These are phyloP conservation scores for Plutomurus gul DNA, from an alignment of 1,140 invertebrate species.

Conservation along the genomic window DNA sequence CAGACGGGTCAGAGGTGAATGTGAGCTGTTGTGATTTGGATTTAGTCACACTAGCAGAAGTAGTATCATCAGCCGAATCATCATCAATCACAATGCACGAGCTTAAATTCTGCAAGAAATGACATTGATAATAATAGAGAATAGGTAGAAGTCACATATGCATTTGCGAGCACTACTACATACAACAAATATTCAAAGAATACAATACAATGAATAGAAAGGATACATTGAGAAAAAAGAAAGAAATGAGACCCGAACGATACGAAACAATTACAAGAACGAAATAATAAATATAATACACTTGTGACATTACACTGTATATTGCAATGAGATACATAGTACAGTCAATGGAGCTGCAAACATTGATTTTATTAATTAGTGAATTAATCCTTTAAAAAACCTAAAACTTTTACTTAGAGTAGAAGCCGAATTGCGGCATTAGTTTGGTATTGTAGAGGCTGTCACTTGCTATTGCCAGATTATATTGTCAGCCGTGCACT, in stretches of 20 bases:
- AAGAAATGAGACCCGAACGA: no score
- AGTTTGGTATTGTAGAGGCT: no score
- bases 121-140: conserved; percentile 20
- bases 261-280: neutral
- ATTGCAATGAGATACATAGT: no score
- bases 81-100: conserved; percentile 50
- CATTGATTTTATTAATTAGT: no score
- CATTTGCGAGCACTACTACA: neutral
- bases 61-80: conserved; percentile 36
- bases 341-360: no score
- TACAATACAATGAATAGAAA: neutral
- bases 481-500: no score
- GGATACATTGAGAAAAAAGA: neutral
- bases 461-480: no score
- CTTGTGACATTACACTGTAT: neutral
- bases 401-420: no score
- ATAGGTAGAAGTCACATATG: neutral
- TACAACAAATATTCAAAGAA: neutral
- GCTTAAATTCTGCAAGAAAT: conserved; percentile 49
- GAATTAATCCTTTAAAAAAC: no score
- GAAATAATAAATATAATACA: no score
- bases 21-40: conserved; percentile 34
- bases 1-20: conserved; percentile 36
- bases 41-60: conserved; percentile 33
- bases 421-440: no score